These are phyloP conservation scores for Pachypeltis micranthus DNA, from an alignment of 1,140 invertebrate species.

Conservation along the genomic window DNA sequence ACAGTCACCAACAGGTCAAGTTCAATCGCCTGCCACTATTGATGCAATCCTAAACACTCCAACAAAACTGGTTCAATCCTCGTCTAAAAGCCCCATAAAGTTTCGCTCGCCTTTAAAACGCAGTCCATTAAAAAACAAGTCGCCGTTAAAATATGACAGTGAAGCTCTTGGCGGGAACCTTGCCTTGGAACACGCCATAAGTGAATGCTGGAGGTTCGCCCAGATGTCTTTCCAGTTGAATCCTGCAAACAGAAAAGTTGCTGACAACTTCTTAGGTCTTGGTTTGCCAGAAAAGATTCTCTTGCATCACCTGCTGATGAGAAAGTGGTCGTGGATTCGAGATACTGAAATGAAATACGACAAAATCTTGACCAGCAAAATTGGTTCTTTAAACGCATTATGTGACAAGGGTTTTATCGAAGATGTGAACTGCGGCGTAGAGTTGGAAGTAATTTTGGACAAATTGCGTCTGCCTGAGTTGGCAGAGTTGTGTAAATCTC, in stretches of 20 bases:
- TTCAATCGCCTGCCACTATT: too few relatives aligned
- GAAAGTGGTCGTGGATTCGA: conserved; percentile 1
- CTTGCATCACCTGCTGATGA: background rate
- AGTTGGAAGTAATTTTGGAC: background rate
- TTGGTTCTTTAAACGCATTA: background rate
- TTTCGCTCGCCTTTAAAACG: background rate
- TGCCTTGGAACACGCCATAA: background rate
- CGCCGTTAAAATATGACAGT: background rate
- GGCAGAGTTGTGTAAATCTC: background rate
- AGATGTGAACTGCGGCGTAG: background rate
- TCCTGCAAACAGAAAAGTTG: background rate
- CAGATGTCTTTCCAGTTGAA: background rate
- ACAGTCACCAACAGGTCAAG: too few relatives aligned
- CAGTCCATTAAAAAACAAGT: background rate
- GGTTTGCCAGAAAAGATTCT: background rate
- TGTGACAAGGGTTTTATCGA: background rate
- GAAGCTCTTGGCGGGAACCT: background rate
- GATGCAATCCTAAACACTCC: too few relatives aligned
- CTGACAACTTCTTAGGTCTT: background rate
- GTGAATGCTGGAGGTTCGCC: background rate
- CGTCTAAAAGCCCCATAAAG: background rate
- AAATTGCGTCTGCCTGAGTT: background rate
- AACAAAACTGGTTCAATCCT: too few relatives aligned
- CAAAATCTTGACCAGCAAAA: background rate
- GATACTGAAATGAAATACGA: background rate